Base-by-base conservation (phyloP, 2,888 invertebrate genomes). In the Plagodis pulveraria region DNA sequence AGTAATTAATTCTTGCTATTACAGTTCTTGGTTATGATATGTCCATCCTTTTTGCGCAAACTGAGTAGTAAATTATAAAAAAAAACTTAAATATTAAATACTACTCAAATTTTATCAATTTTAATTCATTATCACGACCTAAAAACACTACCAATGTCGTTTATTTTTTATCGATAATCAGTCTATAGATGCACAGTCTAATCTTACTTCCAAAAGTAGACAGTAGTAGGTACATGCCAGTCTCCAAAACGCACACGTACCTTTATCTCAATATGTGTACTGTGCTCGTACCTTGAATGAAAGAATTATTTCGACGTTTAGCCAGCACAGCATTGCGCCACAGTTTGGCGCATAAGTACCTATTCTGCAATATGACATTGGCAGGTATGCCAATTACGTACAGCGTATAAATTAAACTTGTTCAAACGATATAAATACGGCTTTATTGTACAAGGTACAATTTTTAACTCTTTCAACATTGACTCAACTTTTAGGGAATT, bases 301-400 rank as follows among this genome's bases (percentile, higher is more conserved):
- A 51, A 57, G n/a, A 55, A 58, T 50, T 49, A 63, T 58, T 59
- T 53, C 45, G 56, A 56, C 58, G 63, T 56, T 62, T 56, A 58
- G 56, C 46, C 44, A 40, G 40, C 56, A 52, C 72, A 58, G 63
- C 65, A 66, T 75, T 78, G 72, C 76, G 66, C 65, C 74, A 78
- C 54, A 22, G 58, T 60, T 71, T 74, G 74, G 74, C 74, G 69
- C 72, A 66, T 60, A 54, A 50, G 61, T 63, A 56, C 64, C 51
- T 62, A 58, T 66, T 72, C 65, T 71, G 78, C 73, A 77, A 76
- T 70, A 66, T 69, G 75, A 71, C 79, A 77, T 80, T 79, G 78
- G 69, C 69, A 69, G 63, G 69, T 67, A 70, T 65, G 66, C 66
- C 66, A 68, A 70, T 67, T 65, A 63, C 46, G 54, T 51, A 49